Percentiles rank a stretch among this genome's conserved stretches.
phyloP scores from a whole-genome alignment of 2,113 vertebrate genomes.

The Pterocles gutturalis region DNA sequence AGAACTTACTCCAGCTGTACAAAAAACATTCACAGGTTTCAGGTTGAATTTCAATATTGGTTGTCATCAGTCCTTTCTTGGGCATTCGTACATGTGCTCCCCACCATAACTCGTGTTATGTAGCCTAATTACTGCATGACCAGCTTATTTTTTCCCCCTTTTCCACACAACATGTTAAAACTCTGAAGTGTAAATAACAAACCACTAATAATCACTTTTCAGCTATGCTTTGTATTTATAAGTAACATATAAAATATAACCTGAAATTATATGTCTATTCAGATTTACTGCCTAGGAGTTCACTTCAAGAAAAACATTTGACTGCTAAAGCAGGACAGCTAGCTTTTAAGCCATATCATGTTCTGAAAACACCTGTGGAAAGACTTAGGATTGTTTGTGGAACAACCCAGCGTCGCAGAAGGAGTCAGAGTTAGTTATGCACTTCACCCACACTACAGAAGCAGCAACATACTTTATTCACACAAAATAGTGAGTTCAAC shows the following conservation, averaged over 20 bases:
- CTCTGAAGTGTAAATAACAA: neutral
- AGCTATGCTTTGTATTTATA: neutral
- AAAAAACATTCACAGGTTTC: neutral
- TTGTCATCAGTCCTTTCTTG: neutral
- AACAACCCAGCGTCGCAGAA: neutral
- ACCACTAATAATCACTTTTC: neutral
- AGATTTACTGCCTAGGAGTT: neutral
- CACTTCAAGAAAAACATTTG: neutral
- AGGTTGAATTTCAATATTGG: neutral
- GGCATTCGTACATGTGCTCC: neutral
- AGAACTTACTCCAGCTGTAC: neutral
- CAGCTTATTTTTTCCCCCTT: neutral
- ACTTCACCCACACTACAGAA: too few species aligned
- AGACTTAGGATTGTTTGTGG: neutral
- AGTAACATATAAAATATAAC: neutral
- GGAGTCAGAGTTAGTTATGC: too few species aligned
- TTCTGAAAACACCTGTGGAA: neutral
- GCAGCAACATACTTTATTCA: too few species aligned
- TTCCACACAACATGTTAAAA: neutral
- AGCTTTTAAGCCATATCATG: neutral
- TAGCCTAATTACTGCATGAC: neutral
- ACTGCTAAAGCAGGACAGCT: neutral
- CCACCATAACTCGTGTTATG: accelerated
- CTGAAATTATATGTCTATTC: neutral
- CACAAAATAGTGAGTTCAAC: too few species aligned